Evolutionary conservation across 2,888 invertebrate genomes (phyloP).

Genomic region (Polia nebulosa): DNA sequence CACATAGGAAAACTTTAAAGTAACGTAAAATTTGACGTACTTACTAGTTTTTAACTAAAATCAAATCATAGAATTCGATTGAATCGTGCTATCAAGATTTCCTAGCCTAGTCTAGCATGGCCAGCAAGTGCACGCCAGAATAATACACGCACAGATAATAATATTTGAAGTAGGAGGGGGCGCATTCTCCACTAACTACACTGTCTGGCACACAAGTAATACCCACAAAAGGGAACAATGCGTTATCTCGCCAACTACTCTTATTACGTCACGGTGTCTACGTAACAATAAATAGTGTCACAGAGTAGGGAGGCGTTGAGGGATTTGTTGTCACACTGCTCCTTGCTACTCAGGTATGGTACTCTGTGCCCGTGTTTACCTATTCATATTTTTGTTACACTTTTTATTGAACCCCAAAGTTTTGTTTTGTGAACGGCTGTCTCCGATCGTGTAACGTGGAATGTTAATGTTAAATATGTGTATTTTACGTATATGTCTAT

Average conservation of each 20-base stretch:
- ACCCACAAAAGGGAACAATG: constrained; percentile 76
- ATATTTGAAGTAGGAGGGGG: constrained; percentile 78
- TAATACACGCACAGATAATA: constrained; percentile 63
- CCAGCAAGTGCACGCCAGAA: constrained; percentile 33
- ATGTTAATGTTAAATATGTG: constrained; percentile 44
- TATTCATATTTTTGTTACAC: constrained; percentile 59
- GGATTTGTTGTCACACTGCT: constrained; percentile 43
- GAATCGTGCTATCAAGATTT: constrained; percentile 1
- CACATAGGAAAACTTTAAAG: not conserved
- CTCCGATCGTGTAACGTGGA: constrained; percentile 37
- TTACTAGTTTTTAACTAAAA: not conserved
- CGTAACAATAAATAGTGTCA: constrained; percentile 65
- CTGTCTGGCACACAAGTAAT: constrained; percentile 78
- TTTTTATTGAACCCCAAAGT: constrained; percentile 49
- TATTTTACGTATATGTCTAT: constrained; percentile 16
- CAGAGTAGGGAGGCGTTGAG: constrained; percentile 54
- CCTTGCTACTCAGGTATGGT: too few relatives aligned
- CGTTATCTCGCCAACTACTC: constrained; percentile 68
- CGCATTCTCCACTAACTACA: constrained; percentile 63
- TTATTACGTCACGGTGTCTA: constrained; percentile 64
- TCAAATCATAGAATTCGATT: not conserved
- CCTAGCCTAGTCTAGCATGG: constrained; percentile 24
- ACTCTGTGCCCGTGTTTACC: constrained; percentile 42
- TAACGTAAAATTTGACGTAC: not conserved
- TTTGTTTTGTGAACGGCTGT: constrained; percentile 52